Conservation (phyloP, 1,140 invertebrate genomes). For the Zaprionus tsacasi region DNA sequence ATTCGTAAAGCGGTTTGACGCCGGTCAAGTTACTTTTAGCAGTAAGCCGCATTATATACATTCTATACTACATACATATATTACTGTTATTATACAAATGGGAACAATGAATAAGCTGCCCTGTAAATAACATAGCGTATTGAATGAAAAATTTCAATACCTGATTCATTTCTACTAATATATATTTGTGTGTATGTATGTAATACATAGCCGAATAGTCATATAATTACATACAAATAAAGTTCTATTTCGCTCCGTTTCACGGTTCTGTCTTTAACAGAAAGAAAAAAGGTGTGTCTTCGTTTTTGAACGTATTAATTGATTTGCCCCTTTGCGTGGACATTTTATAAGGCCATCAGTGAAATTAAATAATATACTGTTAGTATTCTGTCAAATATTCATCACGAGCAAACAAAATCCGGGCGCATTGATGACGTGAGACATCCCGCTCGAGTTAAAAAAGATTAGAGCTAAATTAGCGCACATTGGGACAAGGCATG, state of each 20-base stretch:
- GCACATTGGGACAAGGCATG: constrained; percentile 23
- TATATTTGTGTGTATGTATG: constrained; percentile 9
- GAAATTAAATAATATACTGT: constrained; percentile 68
- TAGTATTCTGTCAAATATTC: constrained; percentile 39
- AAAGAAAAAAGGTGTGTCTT: constrained; percentile 53
- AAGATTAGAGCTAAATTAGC: constrained; percentile 22
- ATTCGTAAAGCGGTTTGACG: constrained; percentile 41
- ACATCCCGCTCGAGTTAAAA: constrained; percentile 24
- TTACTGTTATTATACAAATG: constrained; percentile 37
- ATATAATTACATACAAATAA: constrained; percentile 33
- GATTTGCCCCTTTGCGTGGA: constrained; percentile 36
- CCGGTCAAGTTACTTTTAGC: constrained; percentile 42
- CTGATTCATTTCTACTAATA: not conserved
- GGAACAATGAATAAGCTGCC: constrained; percentile 28
- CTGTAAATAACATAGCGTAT: constrained; percentile 37
- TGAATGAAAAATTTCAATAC: constrained; percentile 32
- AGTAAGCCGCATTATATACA: constrained; percentile 45
- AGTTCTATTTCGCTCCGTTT: constrained; percentile 45
- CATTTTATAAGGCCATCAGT: constrained; percentile 55
- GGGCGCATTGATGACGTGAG: constrained; percentile 45
- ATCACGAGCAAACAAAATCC: constrained; percentile 35
- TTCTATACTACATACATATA: constrained; percentile 1
- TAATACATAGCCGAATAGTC: not conserved
- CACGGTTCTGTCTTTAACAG: constrained; percentile 47
- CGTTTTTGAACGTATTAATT: constrained; percentile 50